These are phyloP conservation scores for Dicrostonyx torquatus DNA, from an alignment of 2,797 vertebrate species.

Conservation along the genomic window DNA sequence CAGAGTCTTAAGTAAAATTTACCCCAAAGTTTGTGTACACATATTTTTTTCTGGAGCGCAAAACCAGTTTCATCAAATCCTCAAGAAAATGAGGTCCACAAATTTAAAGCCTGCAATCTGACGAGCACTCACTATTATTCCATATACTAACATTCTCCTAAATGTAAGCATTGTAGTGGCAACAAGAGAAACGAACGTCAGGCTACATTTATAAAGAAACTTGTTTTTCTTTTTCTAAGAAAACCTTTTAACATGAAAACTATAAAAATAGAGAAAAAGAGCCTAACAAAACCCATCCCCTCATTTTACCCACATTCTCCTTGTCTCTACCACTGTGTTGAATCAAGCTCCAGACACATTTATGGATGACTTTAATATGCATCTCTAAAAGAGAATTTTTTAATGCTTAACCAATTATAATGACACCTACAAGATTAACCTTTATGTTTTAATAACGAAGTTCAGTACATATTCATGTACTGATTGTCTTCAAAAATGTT, in stretches of 20 bases:
- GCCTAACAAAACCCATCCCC: background rate
- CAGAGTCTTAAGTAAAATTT: constrained; percentile 8
- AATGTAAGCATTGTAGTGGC: background rate
- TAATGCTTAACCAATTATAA: background rate
- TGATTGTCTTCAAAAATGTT: background rate
- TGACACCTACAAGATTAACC: background rate
- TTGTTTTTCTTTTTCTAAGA: background rate
- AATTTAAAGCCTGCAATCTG: background rate
- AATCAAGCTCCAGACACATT: background rate
- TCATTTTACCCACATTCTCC: background rate
- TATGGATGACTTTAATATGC: background rate
- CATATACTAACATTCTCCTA: background rate
- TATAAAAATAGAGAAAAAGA: background rate
- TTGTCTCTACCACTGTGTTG: background rate
- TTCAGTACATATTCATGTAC: background rate
- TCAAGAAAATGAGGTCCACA: background rate
- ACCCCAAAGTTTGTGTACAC: background rate
- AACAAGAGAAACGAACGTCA: background rate
- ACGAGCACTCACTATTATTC: background rate
- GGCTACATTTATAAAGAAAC: background rate
- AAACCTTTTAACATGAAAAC: background rate
- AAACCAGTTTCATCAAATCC: constrained; percentile 47
- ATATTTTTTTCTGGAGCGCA: background rate
- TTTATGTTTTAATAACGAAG: background rate
- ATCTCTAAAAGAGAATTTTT: background rate